Percentiles rank a stretch among this genome's conserved stretches.
phyloP scores from a whole-genome alignment of 2,797 vertebrate genomes.

The Scyliorhinus canicula region DNA sequence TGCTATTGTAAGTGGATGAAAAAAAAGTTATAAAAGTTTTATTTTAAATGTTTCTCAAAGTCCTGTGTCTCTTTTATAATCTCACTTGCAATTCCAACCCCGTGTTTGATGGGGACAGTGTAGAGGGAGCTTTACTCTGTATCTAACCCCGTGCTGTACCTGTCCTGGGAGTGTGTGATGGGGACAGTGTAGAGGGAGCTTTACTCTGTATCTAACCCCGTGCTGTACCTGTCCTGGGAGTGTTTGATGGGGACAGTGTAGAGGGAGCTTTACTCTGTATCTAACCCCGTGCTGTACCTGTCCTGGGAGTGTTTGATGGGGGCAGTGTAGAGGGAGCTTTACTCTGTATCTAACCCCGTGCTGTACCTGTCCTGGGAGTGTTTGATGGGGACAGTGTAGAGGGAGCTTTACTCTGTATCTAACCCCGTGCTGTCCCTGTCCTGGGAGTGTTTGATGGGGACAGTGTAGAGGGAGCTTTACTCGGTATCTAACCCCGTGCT shows the following conservation, averaged over 20 bases:
- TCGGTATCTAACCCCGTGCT: no score
- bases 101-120: no score
- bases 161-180: neutral
- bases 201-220: neutral
- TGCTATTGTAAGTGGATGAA: constrained; percentile 40
- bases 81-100: neutral
- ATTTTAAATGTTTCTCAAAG: constrained; percentile 29
- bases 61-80: neutral
- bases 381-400: neutral
- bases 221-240: neutral
- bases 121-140: no score
- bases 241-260: neutral
- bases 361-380: neutral
- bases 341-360: neutral
- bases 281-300: neutral
- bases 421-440: neutral
- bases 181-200: neutral
- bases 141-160: neutral
- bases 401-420: neutral
- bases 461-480: no score
- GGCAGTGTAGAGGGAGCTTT: neutral
- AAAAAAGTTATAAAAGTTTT: constrained; percentile 33
- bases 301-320: neutral
- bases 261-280: neutral
- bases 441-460: no score